These are phyloP conservation scores for Pollenia amentaria DNA, from an alignment of 2,888 invertebrate genomes.

Conservation along the genomic window DNA sequence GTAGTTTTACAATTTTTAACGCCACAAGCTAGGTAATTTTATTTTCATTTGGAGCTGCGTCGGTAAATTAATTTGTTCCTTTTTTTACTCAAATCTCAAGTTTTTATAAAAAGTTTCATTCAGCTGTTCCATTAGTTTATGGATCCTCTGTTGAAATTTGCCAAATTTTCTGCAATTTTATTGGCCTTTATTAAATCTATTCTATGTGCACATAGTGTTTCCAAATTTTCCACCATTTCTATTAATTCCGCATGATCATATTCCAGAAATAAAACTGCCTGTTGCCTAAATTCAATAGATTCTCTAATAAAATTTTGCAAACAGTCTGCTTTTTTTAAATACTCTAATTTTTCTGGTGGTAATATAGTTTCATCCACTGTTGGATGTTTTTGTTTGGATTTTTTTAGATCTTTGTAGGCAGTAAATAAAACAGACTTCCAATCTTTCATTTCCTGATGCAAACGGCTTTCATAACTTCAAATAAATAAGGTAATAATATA, in stretches of 20 bases:
- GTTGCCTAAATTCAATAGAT: conserved; percentile 77
- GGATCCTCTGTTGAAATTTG: conserved; percentile 41
- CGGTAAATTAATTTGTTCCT: background rate
- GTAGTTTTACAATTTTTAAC: too few relatives aligned
- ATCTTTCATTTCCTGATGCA: conserved; percentile 76
- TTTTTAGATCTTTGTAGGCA: conserved; percentile 50
- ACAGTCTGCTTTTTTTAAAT: conserved; percentile 77
- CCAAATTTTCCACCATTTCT: conserved; percentile 76
- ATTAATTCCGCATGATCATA: conserved; percentile 75
- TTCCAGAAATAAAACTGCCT: conserved; percentile 76
- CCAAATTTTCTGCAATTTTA: conserved; percentile 71
- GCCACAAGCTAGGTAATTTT: too few relatives aligned
- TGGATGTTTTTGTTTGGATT: conserved; percentile 69
- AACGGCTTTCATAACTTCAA: conserved; percentile 75
- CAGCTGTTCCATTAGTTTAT: background rate
- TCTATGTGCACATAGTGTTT: conserved; percentile 72
- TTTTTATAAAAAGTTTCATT: background rate
- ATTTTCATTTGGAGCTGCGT: too few relatives aligned
- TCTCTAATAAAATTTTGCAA: conserved; percentile 78
- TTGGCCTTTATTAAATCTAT: conserved; percentile 58
- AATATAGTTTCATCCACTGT: conserved; percentile 74
- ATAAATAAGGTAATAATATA: background rate
- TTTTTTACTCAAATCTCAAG: background rate
- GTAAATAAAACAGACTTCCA: conserved; percentile 75
- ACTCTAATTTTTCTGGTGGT: conserved; percentile 77